Conservation (phyloP, 2,888 invertebrate genomes). For the Imbricaverruca yamaguchii region DNA sequence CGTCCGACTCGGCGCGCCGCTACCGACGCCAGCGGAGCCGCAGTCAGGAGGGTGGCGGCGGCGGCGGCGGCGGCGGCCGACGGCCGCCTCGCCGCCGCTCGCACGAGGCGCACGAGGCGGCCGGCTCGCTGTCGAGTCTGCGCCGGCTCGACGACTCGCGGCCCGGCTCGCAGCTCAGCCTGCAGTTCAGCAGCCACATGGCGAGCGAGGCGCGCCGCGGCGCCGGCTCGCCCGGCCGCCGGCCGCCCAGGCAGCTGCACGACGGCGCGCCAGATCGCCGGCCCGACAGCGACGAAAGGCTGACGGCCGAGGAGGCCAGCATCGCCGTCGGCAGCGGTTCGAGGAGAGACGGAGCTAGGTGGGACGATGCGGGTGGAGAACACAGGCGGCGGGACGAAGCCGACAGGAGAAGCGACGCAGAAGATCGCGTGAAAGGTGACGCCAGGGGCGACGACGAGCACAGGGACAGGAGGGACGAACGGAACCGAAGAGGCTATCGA, state of each 20-base stretch:
- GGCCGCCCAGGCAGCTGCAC: not conserved
- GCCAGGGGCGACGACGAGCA: too few relatives aligned
- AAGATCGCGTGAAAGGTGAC: too few relatives aligned
- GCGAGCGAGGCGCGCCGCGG: not conserved
- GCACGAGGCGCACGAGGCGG: not conserved
- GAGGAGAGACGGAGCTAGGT: too few relatives aligned
- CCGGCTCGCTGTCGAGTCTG: not conserved
- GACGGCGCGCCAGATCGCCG: not conserved
- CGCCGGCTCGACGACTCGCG: not conserved
- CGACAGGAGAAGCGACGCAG: too few relatives aligned
- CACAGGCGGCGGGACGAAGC: too few relatives aligned
- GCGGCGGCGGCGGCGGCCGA: not conserved
- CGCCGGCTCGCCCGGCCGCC: too few relatives aligned
- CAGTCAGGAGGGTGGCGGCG: not conserved
- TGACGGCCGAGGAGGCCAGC: too few relatives aligned
- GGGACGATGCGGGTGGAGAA: too few relatives aligned
- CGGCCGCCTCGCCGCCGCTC: not conserved
- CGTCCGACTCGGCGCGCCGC: not conserved
- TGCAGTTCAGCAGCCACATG: conserved; percentile 9
- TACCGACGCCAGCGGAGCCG: not conserved
- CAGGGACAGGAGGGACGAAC: too few relatives aligned
- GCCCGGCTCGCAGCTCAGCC: conserved; percentile 6
- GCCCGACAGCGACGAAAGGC: not conserved
- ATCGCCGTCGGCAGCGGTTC: too few relatives aligned
- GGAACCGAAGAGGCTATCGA: too few relatives aligned